Conservation (phyloP, 2,888 invertebrate genomes). For the Cephus nigrinus region DNA sequence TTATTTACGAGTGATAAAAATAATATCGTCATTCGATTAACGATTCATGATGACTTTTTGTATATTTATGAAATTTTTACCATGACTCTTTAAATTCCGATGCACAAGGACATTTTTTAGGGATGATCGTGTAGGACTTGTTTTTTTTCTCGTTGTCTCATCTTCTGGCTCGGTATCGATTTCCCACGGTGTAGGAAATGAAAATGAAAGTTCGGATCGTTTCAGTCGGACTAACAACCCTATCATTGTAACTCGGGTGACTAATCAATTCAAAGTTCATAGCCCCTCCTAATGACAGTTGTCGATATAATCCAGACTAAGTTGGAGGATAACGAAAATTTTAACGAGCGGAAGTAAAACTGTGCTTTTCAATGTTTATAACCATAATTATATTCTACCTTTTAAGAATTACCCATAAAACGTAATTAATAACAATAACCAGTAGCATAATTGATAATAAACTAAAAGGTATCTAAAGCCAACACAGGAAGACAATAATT, state of each 20-base stretch:
- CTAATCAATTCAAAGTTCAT: not conserved
- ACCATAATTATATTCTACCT: not conserved
- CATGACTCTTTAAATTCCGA: not conserved
- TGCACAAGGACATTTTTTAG: not conserved
- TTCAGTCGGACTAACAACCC: not conserved
- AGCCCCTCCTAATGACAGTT: not conserved
- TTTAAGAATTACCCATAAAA: not conserved
- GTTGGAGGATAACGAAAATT: not conserved
- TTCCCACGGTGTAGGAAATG: not conserved
- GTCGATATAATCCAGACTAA: not conserved
- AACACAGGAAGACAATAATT: not conserved
- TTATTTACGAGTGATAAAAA: not conserved
- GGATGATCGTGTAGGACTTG: not conserved
- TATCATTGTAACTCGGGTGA: not conserved
- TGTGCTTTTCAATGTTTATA: not conserved
- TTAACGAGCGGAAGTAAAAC: not conserved
- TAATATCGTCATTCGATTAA: not conserved
- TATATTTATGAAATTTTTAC: no score
- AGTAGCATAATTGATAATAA: not conserved
- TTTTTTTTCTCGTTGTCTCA: not conserved
- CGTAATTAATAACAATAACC: not conserved
- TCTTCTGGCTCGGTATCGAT: not conserved
- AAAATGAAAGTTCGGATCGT: not conserved
- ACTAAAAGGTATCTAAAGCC: not conserved
- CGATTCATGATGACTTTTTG: not conserved